These are phyloP conservation scores for Drosophila greeni DNA, from an alignment of 2,888 invertebrate genomes.

Conservation along the genomic window DNA sequence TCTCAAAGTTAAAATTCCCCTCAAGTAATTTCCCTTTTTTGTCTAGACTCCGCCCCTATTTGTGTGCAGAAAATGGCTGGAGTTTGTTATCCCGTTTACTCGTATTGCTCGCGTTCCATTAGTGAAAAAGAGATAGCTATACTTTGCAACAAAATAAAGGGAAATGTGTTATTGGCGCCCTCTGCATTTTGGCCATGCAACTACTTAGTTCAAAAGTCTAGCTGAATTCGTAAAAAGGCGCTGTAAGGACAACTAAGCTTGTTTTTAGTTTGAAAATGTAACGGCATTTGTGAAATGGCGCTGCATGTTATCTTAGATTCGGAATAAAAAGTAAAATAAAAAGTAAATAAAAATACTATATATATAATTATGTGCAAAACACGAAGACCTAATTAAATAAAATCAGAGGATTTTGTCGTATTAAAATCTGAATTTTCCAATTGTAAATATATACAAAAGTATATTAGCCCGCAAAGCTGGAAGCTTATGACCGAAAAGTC, in stretches of 20 bases:
- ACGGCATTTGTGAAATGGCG: background rate
- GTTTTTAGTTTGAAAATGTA: background rate
- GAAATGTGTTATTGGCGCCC: background rate
- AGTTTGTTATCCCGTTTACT: background rate
- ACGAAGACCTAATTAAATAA: too few species aligned
- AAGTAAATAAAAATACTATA: too few species aligned
- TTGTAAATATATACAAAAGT: too few species aligned
- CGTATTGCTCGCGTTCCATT: too few species aligned
- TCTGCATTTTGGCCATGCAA: background rate
- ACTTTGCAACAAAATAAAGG: background rate
- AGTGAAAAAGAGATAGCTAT: background rate
- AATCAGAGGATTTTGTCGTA: too few species aligned
- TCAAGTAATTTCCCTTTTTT: background rate
- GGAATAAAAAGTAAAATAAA: too few species aligned
- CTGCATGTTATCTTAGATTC: background rate
- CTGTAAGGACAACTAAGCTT: background rate
- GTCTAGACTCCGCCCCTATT: constrained; percentile 22
- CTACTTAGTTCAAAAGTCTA: background rate
- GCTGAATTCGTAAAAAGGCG: background rate
- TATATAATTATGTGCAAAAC: too few species aligned
- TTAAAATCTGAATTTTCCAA: too few species aligned
- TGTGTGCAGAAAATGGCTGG: constrained; percentile 19
- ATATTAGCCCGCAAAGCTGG: too few species aligned
- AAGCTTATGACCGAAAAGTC: too few species aligned
- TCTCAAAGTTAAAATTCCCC: background rate